phyloP scores from a whole-genome alignment of 2,888 invertebrate species.

The Cheiracanthium punctorium region DNA sequence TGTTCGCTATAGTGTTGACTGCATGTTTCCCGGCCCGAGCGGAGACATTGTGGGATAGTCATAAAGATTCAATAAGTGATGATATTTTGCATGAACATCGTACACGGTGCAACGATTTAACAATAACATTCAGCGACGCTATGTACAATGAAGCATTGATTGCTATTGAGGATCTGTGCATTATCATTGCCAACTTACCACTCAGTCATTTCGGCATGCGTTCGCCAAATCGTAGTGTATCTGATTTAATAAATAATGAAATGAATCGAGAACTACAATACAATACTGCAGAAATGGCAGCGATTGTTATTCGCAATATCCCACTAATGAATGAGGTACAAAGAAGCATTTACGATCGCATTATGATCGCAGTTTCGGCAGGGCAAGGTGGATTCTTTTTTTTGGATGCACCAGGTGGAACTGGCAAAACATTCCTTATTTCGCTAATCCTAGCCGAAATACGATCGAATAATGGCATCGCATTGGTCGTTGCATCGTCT shows the following conservation, averaged over 20 bases:
- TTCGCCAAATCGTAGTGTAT: background rate
- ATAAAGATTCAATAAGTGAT: conserved; percentile 29
- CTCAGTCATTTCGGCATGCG: background rate
- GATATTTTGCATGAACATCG: conserved; percentile 38
- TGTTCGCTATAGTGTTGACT: conserved; percentile 37
- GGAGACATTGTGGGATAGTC: background rate
- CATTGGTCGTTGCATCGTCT: too few species aligned
- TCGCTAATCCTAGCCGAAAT: too few species aligned
- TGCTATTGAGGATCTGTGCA: conserved; percentile 23
- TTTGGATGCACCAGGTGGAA: too few species aligned
- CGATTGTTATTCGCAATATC: conserved; percentile 16
- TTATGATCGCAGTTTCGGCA: background rate
- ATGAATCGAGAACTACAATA: conserved; percentile 1
- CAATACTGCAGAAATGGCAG: conserved; percentile 18
- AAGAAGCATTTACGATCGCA: background rate
- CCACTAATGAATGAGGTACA: conserved; percentile 17
- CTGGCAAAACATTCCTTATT: too few species aligned
- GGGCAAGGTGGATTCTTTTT: background rate
- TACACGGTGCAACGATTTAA: conserved; percentile 38
- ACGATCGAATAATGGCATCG: too few species aligned
- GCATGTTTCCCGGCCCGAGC: conserved; percentile 16
- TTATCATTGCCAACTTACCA: background rate
- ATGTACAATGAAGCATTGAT: conserved; percentile 33
- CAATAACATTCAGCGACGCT: conserved; percentile 20
- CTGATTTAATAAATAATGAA: background rate